Conservation (phyloP, 2,113 vertebrate species). For the Oncorhynchus kisutch region DNA sequence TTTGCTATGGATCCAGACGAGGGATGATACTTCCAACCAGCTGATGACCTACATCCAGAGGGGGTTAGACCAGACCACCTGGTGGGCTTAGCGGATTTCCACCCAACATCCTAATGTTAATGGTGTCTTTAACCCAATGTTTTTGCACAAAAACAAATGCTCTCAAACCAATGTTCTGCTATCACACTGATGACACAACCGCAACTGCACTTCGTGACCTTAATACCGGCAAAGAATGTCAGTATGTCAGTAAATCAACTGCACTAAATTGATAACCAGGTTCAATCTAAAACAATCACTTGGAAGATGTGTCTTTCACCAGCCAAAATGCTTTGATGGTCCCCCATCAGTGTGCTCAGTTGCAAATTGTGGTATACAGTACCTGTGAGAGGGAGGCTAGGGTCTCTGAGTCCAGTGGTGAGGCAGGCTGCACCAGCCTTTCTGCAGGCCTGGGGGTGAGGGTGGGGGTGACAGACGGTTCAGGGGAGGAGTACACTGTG, state of each 20-base stretch:
- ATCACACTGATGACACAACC: no score
- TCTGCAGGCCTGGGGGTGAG: conserved; percentile 37
- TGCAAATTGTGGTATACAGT: neutral
- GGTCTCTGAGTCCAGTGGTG: conserved; percentile 45
- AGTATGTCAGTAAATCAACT: neutral
- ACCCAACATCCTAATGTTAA: neutral
- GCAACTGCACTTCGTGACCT: neutral
- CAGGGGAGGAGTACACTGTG: conserved; percentile 70
- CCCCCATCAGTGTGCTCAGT: no score
- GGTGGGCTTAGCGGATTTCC: neutral
- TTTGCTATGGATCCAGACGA: neutral
- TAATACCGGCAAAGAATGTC: neutral
- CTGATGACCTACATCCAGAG: neutral
- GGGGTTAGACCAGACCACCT: no score
- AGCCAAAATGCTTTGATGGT: no score
- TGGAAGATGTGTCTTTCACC: no score
- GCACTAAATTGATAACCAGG: no score
- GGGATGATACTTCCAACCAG: neutral
- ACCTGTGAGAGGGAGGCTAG: conserved; percentile 72
- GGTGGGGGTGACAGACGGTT: conserved; percentile 17
- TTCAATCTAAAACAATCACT: no score
- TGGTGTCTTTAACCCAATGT: neutral
- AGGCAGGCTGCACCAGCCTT: conserved; percentile 38
- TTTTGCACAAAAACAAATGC: neutral
- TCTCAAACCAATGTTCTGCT: no score